phyloP scores from a whole-genome alignment of 1,140 invertebrate genomes.

The Stenopsyche tienmushanensis region DNA sequence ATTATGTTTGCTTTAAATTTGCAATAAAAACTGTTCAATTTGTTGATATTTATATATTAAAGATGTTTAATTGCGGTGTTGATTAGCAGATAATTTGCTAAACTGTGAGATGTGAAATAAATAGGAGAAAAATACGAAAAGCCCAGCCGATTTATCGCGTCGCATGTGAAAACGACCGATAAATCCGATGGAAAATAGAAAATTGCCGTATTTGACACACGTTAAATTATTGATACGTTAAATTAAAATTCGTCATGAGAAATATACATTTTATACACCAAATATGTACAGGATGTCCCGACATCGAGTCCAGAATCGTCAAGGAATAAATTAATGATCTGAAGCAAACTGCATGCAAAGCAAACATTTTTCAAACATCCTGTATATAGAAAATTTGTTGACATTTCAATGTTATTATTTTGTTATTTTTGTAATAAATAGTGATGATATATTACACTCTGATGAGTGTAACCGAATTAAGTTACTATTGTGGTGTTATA shows the following conservation, averaged over 20 bases:
- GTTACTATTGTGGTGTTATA: conserved; percentile 28
- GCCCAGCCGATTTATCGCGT: too few relatives aligned
- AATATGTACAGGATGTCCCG: too few relatives aligned
- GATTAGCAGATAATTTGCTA: conserved; percentile 17
- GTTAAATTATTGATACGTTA: conserved; percentile 11
- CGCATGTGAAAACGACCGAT: too few relatives aligned
- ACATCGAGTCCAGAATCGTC: too few relatives aligned
- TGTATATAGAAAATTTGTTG: too few relatives aligned
- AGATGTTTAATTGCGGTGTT: conserved; percentile 26
- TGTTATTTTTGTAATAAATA: too few relatives aligned
- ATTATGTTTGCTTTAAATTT: conserved; percentile 19
- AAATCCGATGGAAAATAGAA: neutral
- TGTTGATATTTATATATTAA: conserved; percentile 13
- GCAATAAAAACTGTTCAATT: conserved; percentile 16
- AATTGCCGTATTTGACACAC: neutral
- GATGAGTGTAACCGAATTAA: conserved; percentile 26
- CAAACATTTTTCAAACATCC: too few relatives aligned
- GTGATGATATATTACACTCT: neutral
- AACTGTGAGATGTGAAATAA: neutral
- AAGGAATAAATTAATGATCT: too few relatives aligned
- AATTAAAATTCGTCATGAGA: neutral
- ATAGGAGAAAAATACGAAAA: neutral
- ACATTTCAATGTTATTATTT: neutral
- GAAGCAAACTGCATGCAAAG: too few relatives aligned
- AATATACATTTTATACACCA: neutral